Base-by-base conservation (phyloP, 2,888 invertebrate genomes). In the Hyposoter dolosus region DNA sequence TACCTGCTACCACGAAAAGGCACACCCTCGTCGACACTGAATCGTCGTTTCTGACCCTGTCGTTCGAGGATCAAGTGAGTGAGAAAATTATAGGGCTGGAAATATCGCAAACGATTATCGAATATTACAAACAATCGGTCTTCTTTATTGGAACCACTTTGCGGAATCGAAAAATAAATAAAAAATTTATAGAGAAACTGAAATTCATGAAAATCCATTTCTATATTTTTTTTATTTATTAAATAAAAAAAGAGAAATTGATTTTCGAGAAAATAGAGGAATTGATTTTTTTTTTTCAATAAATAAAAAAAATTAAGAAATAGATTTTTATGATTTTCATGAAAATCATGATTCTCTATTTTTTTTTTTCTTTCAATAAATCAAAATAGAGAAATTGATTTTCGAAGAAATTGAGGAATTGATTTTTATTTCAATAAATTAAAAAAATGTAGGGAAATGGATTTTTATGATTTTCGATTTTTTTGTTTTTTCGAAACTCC, bases 1-100 rank as follows among this genome's bases (percentile, higher is more conserved):
- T 69, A 17, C 45, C 45, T 15, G 28, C 43, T 65, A 35, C 69
- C 69, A 45, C 45, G 45, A 43, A 40, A 66, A 40, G 66, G 43
- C 66, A 66, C 66, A 66, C 66, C 66, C 66, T 43, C 19, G 2
- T 56, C 12, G 40, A 23, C 12, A 66, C 66, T 43, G n/a, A 35
- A 32, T n/a, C 28, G 32, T 19, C 19, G 66, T 15, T 23, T 23
- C 23, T 23, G 12, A 56, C 23, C 12, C 56, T 23, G 23, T 56
- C 23, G 23, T 56, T 56, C 3, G 23, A 23, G 23, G 23, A 28
- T 56, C 23, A 56, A 56, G 23, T 1, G 12, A 56, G 56, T 23
- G 12, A 10, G 12, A 12, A 53, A 53, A 53, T 53, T 19, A 53
- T 53, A 23, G 56, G 23, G 23, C 12, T 12, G 28, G 23, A 56